Percentiles rank a stretch among this genome's conserved stretches.
phyloP scores from a whole-genome alignment of 2,888 invertebrate genomes.

The Lochmaea capreae region DNA sequence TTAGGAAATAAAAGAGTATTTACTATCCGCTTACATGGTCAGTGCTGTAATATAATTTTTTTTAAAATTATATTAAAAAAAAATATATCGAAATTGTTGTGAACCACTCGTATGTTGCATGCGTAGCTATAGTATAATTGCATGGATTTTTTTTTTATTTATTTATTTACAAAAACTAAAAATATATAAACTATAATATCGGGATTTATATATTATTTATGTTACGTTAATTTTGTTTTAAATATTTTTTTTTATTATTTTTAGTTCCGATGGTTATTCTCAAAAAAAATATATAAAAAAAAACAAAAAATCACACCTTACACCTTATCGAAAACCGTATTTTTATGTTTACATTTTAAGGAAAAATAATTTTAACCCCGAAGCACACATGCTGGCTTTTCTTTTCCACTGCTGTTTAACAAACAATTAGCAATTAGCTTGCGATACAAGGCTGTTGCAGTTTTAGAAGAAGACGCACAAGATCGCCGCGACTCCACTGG shows the following conservation, averaged over 20 bases:
- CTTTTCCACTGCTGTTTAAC: too few species aligned
- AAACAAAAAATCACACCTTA: conserved; percentile 1
- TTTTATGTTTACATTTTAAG: too few species aligned
- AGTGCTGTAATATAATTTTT: neutral
- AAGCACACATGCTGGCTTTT: too few species aligned
- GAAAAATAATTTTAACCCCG: too few species aligned
- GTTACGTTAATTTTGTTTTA: conserved; percentile 11
- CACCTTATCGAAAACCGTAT: too few species aligned
- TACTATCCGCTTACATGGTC: neutral
- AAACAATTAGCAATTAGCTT: too few species aligned
- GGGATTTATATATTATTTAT: conserved; percentile 9
- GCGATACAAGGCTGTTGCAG: too few species aligned
- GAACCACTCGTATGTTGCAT: conserved; percentile 49
- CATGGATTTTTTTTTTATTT: conserved; percentile 49
- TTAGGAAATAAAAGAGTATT: neutral
- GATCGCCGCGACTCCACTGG: too few species aligned
- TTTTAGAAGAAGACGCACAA: too few species aligned
- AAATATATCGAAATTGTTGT: conserved; percentile 30
- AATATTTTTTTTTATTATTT: conserved; percentile 24
- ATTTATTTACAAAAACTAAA: conserved; percentile 38
- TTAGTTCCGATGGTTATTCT: neutral
- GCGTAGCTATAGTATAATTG: conserved; percentile 51
- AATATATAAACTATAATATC: conserved; percentile 14
- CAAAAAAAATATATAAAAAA: neutral
- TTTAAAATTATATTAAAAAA: neutral